Evolutionary conservation across 2,113 vertebrate species (phyloP).

Genomic region (Stegostoma tigrinum): DNA sequence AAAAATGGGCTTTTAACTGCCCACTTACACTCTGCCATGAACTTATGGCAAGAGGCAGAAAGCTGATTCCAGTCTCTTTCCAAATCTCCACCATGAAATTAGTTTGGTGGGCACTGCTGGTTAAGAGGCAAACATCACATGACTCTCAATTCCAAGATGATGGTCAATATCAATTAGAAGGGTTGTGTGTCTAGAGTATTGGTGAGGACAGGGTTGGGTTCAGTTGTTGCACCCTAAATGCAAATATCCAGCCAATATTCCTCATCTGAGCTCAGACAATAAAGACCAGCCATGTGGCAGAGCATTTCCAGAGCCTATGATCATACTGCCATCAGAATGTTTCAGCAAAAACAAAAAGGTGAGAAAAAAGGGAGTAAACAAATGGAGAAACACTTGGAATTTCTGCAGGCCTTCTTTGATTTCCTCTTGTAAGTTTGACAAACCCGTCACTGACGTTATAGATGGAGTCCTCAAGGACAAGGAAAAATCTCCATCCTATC

Average conservation of each 20-base stretch:
- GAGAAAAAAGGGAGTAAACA: neutral
- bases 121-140: neutral
- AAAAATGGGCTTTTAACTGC: neutral
- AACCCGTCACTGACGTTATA: too few species aligned
- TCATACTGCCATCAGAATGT: neutral
- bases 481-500: neutral
- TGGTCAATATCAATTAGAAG: neutral
- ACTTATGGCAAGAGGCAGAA: neutral
- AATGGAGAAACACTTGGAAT: fast-evolving
- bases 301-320: neutral
- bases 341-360: neutral
- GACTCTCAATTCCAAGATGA: neutral
- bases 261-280: neutral
- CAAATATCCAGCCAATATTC: neutral
- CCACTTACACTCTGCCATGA: neutral
- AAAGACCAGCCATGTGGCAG: neutral
- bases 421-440: neutral
- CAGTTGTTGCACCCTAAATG: neutral
- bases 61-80: neutral
- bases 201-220: neutral
- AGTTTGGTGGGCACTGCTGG: neutral
- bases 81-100: neutral
- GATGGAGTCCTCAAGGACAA: neutral
- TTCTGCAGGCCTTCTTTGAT: neutral
- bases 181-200: neutral